Base-by-base conservation (phyloP, 2,888 invertebrate genomes). In the Sialis fuliginosa region DNA sequence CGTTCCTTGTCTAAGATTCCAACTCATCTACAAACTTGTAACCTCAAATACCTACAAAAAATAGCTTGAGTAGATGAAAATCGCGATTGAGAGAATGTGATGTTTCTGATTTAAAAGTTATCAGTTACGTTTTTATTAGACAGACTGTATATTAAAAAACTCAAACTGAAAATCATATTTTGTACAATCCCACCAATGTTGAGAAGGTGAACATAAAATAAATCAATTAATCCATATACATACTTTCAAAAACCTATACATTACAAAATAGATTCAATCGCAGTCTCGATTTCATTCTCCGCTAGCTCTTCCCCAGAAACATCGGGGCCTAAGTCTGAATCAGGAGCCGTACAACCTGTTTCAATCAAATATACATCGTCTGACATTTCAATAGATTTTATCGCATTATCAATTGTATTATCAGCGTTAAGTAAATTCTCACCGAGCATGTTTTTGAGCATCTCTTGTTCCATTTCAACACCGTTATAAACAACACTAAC, bases 251-350 rank as follows among this genome's bases (percentile, higher is more conserved):
- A 42, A 45, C 8, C 6, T 33, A 13, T 22, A 13, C 30, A 37
- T 52, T 54, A 62, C 47, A 62, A 52, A 49, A 65, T 65, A 52
- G 64, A 64, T 49, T 63, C 64, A 33, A 65, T 64, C 22, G 65
- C 65, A 42, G 62, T 61, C 49, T 64, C 64, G n/a, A 65, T 60
- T 45, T 62, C 62, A 49, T 64, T 64, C 39, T 46, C 40, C 6
- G 39, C 12, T 46, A 39, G 34, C 10, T 46, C 44, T 31, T 48
- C 44, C 37, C 33, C 34, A 30, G 35, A 46, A 44, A 44, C 54
- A 57, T 58, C 46, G 54, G 52, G 22, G 22, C 22, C 22, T 22
- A 22, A 22, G 22, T 22, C 22, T 22, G 22, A 55, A 22, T 54
- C 54, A 13, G 53, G 55, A 34, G 37, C 39, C 7, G 13, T 37